Evolutionary conservation across 2,888 invertebrate genomes (phyloP).

Genomic region (Conomelus anceps): DNA sequence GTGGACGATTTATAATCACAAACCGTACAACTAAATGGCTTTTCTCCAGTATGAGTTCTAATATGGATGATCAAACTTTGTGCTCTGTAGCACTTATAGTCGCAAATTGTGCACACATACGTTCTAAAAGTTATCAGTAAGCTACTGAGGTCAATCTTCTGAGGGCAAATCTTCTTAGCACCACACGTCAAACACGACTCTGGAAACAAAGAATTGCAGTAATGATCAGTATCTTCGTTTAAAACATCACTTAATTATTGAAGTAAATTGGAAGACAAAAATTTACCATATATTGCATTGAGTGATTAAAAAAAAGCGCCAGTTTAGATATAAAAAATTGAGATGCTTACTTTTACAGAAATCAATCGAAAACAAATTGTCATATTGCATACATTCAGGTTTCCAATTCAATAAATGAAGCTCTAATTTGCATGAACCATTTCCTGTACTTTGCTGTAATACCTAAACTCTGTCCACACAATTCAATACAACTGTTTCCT

Average conservation of each 20-base stretch:
- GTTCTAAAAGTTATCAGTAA: background rate
- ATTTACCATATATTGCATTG: too few relatives aligned
- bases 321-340: too few relatives aligned
- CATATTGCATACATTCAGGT: too few relatives aligned
- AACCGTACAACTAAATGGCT: constrained; percentile 88
- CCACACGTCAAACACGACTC: background rate
- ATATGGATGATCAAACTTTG: constrained; percentile 88
- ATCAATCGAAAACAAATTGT: too few relatives aligned
- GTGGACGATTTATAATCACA: constrained; percentile 97
- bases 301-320: too few relatives aligned
- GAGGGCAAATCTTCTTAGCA: background rate
- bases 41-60: constrained; percentile 79
- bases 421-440: too few relatives aligned
- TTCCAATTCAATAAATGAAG: too few relatives aligned
- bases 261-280: background rate
- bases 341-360: too few relatives aligned
- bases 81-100: background rate
- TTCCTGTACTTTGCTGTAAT: too few relatives aligned
- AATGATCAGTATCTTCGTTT: background rate
- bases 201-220: too few relatives aligned
- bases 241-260: background rate
- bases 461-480: too few relatives aligned
- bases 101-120: background rate
- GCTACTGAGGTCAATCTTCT: background rate
- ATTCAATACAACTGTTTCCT: too few relatives aligned